These are phyloP conservation scores for Balaeniceps rex DNA, from an alignment of 2,113 vertebrate species.

Conservation along the genomic window DNA sequence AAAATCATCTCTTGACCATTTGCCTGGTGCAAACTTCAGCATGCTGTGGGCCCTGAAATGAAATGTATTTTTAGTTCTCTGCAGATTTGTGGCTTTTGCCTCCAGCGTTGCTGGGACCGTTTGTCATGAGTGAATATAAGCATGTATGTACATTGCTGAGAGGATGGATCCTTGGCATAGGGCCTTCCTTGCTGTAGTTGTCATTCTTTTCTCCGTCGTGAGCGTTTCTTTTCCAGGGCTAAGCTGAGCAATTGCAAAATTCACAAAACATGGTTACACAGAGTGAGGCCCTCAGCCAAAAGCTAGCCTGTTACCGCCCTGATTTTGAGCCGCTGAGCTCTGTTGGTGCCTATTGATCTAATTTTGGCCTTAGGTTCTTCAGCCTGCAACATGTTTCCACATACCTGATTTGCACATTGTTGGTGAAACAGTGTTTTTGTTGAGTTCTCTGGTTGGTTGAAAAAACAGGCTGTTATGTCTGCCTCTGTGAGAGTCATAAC, in stretches of 20 bases:
- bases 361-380: neutral
- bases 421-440: neutral
- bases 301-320: neutral
- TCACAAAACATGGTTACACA: neutral
- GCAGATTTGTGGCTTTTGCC: neutral
- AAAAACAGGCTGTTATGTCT: neutral
- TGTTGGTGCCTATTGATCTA: neutral
- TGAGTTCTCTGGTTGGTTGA: neutral
- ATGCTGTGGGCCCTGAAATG: neutral
- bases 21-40: neutral
- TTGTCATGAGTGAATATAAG: neutral
- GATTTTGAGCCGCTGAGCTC: neutral
- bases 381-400: neutral
- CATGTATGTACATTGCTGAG: neutral
- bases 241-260: neutral
- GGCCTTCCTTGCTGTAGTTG: neutral
- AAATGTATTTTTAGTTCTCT: neutral
- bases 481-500: accelerated
- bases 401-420: neutral
- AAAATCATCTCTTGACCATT: neutral
- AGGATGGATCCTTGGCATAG: neutral
- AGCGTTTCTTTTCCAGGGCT: neutral
- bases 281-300: neutral
- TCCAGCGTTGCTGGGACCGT: neutral
- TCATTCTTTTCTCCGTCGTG: neutral